These are phyloP conservation scores for Monochamus saltuarius DNA, from an alignment of 1,140 invertebrate genomes.

Conservation along the genomic window DNA sequence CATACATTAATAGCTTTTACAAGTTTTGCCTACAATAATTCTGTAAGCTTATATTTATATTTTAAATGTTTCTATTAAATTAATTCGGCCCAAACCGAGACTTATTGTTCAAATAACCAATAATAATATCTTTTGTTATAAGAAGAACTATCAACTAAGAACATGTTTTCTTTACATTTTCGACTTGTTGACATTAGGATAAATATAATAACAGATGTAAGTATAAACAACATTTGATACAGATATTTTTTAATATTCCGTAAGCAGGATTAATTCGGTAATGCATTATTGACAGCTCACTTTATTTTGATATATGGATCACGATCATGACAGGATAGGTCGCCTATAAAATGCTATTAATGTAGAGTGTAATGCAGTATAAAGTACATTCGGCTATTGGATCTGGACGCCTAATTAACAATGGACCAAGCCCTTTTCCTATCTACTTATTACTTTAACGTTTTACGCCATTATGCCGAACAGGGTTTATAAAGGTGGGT, in stretches of 20 bases:
- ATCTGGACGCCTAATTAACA: constrained; percentile 27
- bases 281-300: constrained; percentile 29
- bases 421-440: constrained; percentile 23
- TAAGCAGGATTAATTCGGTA: constrained; percentile 22
- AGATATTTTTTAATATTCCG: constrained; percentile 1
- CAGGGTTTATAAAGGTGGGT: constrained; percentile 2
- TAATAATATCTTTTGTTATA: too few relatives aligned
- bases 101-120: too few relatives aligned
- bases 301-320: constrained; percentile 31
- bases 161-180: too few relatives aligned
- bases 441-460: constrained; percentile 7
- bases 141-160: too few relatives aligned
- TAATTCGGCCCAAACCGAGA: too few relatives aligned
- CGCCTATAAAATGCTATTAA: constrained; percentile 21
- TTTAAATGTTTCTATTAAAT: too few relatives aligned
- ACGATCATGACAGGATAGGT: constrained; percentile 24
- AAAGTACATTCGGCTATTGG: constrained; percentile 30
- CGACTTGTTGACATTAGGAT: too few relatives aligned
- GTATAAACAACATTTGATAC: too few relatives aligned
- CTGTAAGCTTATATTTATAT: too few relatives aligned
- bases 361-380: constrained; percentile 22
- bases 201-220: too few relatives aligned
- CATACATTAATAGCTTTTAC: too few relatives aligned
- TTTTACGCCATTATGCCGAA: constrained; percentile 20
- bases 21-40: too few relatives aligned